A percentile compares a stretch with the other conserved stretches of the same genome.
phyloP scores from a whole-genome alignment of 2,888 invertebrate genomes.

The Drosophila conformis region DNA sequence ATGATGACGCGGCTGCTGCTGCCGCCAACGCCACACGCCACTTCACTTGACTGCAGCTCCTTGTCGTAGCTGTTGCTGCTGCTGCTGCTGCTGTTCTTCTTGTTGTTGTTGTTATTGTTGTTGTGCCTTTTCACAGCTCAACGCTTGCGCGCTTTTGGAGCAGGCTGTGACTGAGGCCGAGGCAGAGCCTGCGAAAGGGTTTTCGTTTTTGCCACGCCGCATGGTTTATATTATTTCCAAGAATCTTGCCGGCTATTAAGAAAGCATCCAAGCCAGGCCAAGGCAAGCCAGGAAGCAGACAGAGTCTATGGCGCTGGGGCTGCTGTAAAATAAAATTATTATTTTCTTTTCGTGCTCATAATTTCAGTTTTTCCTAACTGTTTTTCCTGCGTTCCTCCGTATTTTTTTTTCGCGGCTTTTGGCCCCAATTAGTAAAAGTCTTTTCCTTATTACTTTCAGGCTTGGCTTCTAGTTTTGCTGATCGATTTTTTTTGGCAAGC shows the following conservation, averaged over 20 bases:
- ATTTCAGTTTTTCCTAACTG: slow-evolving; percentile 61
- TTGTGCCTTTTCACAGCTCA: slow-evolving; percentile 72
- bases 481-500: slow-evolving; percentile 1
- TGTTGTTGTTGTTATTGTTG: slow-evolving; percentile 40
- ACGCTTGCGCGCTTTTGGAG: slow-evolving; percentile 73
- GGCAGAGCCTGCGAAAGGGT: slow-evolving; percentile 54
- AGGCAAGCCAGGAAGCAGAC: slow-evolving; percentile 19
- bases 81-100: slow-evolving; percentile 21
- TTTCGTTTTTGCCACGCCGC: slow-evolving; percentile 44
- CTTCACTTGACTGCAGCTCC: slow-evolving; percentile 72
- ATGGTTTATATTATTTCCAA: slow-evolving; percentile 71
- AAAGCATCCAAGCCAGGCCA: slow-evolving; percentile 53
- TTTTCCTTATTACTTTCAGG: slow-evolving; percentile 65
- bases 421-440: slow-evolving; percentile 71
- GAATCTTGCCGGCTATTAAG: slow-evolving; percentile 78
- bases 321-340: slow-evolving; percentile 73
- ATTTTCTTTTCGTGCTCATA: slow-evolving; percentile 79
- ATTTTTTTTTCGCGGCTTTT: slow-evolving; percentile 26
- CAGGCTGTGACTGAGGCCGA: slow-evolving; percentile 20
- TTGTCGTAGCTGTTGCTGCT: slow-evolving; percentile 35
- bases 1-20: slow-evolving; percentile 29
- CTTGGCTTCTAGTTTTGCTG: slow-evolving; percentile 33
- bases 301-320: slow-evolving; percentile 15
- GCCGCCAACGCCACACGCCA: slow-evolving; percentile 71
- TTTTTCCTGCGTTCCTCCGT: slow-evolving; percentile 13